A percentile compares a stretch with the other conserved stretches of the same genome.
Evolutionary conservation across 2,113 vertebrate genomes (phyloP).

Genomic region (Upupa epops): DNA sequence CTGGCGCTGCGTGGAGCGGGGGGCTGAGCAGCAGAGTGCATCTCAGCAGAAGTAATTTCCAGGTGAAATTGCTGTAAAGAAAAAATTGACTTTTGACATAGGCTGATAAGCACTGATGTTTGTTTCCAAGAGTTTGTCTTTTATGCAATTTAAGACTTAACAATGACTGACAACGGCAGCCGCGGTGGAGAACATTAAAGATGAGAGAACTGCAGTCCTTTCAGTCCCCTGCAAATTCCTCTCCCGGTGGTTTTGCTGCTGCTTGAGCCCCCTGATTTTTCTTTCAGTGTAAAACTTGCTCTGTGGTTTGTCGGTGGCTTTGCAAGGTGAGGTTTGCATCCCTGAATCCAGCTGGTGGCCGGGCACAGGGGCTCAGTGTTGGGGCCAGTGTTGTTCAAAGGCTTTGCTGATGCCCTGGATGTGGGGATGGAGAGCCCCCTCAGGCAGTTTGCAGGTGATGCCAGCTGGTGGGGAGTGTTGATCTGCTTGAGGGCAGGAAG

Average conservation of each 20-base stretch:
- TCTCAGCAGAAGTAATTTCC: conserved; percentile 44
- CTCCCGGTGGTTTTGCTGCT: background rate
- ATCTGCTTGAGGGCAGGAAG: no score
- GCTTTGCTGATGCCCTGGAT: no score
- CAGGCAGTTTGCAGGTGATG: no score
- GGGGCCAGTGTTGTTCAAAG: no score
- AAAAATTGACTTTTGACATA: conserved; percentile 66
- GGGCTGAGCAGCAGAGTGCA: background rate
- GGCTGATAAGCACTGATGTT: conserved; percentile 63
- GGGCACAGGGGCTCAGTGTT: no score
- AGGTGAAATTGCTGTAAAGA: conserved; percentile 43
- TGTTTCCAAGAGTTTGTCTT: conserved; percentile 59
- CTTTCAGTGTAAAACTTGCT: background rate
- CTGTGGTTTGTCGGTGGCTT: background rate
- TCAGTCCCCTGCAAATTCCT: background rate
- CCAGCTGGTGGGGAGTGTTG: no score
- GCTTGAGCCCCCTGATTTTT: background rate
- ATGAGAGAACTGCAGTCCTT: conserved; percentile 28
- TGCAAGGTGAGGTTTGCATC: background rate
- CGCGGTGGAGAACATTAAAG: conserved; percentile 38
- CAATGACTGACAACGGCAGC: conserved; percentile 54
- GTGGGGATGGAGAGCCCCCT: no score
- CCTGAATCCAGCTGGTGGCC: no score
- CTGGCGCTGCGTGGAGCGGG: background rate
- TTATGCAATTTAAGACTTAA: conserved; percentile 64